phyloP scores from a whole-genome alignment of 2,888 invertebrate species.

The Chironomus tentans region DNA sequence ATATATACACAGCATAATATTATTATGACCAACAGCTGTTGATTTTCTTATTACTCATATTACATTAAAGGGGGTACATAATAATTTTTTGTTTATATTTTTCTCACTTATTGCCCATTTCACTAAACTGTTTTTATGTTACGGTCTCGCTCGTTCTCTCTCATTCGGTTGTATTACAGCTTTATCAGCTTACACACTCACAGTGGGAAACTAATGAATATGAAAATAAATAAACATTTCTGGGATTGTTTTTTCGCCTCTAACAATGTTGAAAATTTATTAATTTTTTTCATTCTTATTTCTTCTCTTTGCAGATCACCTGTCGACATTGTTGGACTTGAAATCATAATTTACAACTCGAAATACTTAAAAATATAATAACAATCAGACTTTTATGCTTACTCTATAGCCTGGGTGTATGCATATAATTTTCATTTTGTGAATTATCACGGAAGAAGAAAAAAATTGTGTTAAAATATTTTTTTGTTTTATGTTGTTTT shows the following conservation, averaged over 20 bases:
- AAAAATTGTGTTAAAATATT: too few species aligned
- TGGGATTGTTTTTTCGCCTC: too few species aligned
- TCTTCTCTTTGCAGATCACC: background rate
- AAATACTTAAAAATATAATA: too few species aligned
- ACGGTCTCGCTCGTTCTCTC: background rate
- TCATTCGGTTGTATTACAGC: background rate
- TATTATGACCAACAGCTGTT: slow-evolving; percentile 1
- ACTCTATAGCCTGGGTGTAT: too few species aligned
- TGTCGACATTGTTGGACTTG: background rate
- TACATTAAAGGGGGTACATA: background rate
- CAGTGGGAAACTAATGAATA: slow-evolving; percentile 25
- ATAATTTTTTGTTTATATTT: background rate
- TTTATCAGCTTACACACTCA: slow-evolving; percentile 21
- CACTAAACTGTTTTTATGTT: background rate
- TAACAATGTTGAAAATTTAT: background rate
- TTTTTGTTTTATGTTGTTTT: background rate
- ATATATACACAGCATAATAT: too few species aligned
- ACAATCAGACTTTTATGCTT: too few species aligned
- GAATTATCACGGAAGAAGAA: too few species aligned
- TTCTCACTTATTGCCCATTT: background rate
- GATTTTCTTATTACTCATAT: background rate
- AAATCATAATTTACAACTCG: background rate
- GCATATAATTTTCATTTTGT: too few species aligned
- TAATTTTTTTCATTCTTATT: background rate
- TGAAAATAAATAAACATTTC: slow-evolving; percentile 7